Evolutionary conservation across 2,888 invertebrate genomes (phyloP).

Genomic region (Lepidochrysops patricia): DNA sequence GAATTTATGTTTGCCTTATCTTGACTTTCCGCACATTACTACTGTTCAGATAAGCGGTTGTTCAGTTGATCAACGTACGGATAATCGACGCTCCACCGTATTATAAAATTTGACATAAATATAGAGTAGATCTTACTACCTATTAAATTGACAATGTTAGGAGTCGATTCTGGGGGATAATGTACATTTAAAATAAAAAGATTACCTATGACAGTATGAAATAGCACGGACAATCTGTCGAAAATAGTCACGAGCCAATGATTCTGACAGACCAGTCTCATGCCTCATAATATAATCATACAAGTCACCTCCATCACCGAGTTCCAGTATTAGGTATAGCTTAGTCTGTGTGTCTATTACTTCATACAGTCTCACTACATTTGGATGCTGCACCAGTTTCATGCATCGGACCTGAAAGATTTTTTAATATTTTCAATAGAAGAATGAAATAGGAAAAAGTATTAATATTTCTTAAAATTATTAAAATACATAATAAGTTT

Average conservation of each 20-base stretch:
- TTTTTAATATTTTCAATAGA: background rate
- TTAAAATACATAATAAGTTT: no score
- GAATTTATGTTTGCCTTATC: no score
- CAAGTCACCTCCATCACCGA: constrained; percentile 98
- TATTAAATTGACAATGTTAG: constrained; percentile 11
- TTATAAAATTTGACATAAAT: no score
- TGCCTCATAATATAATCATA: constrained; percentile 99
- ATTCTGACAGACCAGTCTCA: constrained; percentile 89
- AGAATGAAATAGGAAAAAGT: background rate
- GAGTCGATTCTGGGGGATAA: no score
- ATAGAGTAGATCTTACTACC: no score
- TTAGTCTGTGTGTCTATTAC: constrained; percentile 99
- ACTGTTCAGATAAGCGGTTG: no score
- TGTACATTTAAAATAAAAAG: background rate
- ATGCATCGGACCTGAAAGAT: constrained; percentile 90
- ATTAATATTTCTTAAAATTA: no score
- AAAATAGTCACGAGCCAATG: constrained; percentile 92
- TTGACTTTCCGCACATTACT: no score
- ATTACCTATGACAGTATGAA: constrained; percentile 96
- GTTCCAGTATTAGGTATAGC: constrained; percentile 95
- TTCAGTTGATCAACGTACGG: no score
- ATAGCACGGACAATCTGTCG: constrained; percentile 98
- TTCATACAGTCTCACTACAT: constrained; percentile 98
- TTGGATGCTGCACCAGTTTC: constrained; percentile 99
- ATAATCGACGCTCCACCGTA: no score